A percentile compares a stretch with the other conserved stretches of the same genome.
Evolutionary conservation across 2,888 invertebrate genomes (phyloP).

Genomic region (Drosophila borborema): DNA sequence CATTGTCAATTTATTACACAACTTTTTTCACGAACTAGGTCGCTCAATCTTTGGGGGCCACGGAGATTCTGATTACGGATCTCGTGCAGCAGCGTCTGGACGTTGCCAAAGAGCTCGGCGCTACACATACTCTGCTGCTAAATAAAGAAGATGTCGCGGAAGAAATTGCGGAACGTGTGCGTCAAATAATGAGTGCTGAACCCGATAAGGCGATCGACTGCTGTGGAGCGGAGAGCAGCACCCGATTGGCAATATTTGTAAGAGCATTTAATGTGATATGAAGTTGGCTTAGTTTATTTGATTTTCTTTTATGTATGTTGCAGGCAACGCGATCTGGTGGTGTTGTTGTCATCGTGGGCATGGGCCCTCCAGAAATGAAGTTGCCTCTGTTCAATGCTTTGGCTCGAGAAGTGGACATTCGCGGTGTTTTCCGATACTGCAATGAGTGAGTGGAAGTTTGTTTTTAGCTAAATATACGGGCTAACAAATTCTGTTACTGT

Average conservation of each 20-base stretch:
- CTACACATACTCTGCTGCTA: conserved; percentile 89
- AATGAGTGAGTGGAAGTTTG: conserved; percentile 90
- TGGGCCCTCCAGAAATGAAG: conserved; percentile 92
- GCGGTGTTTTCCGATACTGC: conserved; percentile 96
- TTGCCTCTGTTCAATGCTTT: conserved; percentile 93
- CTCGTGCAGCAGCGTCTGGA: conserved; percentile 87
- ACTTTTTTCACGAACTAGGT: conserved; percentile 76
- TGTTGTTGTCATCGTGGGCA: conserved; percentile 93
- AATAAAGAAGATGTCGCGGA: conserved; percentile 87
- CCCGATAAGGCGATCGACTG: conserved; percentile 95
- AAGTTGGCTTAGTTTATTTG: no score
- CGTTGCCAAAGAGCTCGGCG: conserved; percentile 92
- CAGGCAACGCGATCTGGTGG: conserved; percentile 96
- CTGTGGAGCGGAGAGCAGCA: conserved; percentile 93
- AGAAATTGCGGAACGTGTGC: conserved; percentile 87
- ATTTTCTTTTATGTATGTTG: conserved; percentile 18
- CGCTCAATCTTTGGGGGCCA: conserved; percentile 94
- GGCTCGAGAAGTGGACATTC: conserved; percentile 94
- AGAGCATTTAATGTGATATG: conserved; percentile 56
- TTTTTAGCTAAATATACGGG: not conserved
- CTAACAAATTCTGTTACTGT: conserved; percentile 25
- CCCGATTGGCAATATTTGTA: conserved; percentile 91
- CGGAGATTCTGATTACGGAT: conserved; percentile 90
- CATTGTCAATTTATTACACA: not conserved
- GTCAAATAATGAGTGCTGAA: conserved; percentile 87